These are phyloP conservation scores for Ooceraea biroi DNA, from an alignment of 1,140 invertebrate species.

Conservation along the genomic window DNA sequence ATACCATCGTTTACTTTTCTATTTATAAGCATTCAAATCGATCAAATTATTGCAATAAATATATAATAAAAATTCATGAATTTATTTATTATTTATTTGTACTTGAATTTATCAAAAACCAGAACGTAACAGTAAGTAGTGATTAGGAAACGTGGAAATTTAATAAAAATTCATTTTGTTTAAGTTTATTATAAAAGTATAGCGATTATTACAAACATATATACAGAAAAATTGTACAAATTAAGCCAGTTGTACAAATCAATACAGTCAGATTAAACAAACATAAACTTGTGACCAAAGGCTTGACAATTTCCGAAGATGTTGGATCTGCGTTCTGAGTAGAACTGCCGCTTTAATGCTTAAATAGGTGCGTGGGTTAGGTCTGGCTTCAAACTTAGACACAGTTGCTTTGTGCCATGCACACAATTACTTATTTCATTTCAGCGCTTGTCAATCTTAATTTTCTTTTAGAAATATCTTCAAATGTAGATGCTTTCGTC, in stretches of 20 bases:
- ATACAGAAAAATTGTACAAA: background rate
- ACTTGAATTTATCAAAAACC: background rate
- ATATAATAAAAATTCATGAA: background rate
- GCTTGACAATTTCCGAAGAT: background rate
- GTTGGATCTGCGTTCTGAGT: background rate
- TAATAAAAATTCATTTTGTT: background rate
- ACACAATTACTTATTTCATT: background rate
- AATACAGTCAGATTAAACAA: background rate
- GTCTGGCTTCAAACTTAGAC: constrained; percentile 31
- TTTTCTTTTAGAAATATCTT: background rate
- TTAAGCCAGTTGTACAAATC: background rate
- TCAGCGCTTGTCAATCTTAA: background rate
- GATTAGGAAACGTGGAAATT: background rate
- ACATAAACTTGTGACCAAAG: background rate
- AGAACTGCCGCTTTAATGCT: constrained; percentile 34
- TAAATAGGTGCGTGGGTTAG: constrained; percentile 38
- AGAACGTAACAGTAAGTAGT: no score
- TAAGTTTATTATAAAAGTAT: background rate
- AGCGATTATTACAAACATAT: background rate
- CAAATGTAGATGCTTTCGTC: background rate
- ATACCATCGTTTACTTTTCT: background rate
- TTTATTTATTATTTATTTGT: background rate
- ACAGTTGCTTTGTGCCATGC: background rate
- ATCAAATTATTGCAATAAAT: background rate
- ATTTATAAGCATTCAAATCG: background rate